Base-by-base conservation (phyloP, 2,888 invertebrate genomes). In the Athripsodes cinereus region DNA sequence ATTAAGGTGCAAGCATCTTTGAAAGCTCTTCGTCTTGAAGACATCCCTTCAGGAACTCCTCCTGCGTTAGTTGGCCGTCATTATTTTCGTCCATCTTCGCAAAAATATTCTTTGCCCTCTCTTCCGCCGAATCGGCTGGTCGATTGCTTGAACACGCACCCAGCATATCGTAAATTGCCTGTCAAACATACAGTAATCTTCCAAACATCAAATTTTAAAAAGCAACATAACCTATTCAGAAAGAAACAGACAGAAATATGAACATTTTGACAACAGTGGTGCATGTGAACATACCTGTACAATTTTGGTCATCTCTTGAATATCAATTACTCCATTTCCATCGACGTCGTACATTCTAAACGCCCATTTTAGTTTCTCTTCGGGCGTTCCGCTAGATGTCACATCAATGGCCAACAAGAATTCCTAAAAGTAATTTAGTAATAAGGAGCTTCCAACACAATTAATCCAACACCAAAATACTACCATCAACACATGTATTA, bases 161-260 rank as follows among this genome's bases (percentile, higher is more conserved):
- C 68, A 99, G 82, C 98, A 99, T 99, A 75, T 97, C 97, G 79
- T 99, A 99, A 77, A 99, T 98, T 66, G 98, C 98, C 98, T 98
- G 82, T 20, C 40, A 40, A 40, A 40, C 16, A 16, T 13, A 40
- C 11, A 8, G 8, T 8, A 31, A 31, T 31, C 11, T 8, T 8
- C 11, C 31, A 31, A 31, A 31, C 11, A 31, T 31, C 11, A 31
- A 31, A 31, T n/a, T n/a, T n/a, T n/a, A n/a, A n/a, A n/a, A n/a
- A n/a, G n/a, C n/a, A n/a, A n/a, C n/a, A n/a, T n/a, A n/a, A n/a
- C n/a, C n/a, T n/a, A n/a, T n/a, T n/a, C n/a, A n/a, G n/a, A n/a
- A n/a, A n/a, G n/a, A n/a, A n/a, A n/a, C n/a, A n/a, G n/a, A n/a
- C n/a, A n/a, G n/a, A n/a, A n/a, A n/a, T n/a, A n/a, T n/a, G n/a